Base-by-base conservation (phyloP, 2,797 vertebrate species). In the Bradypodion pumilum region DNA sequence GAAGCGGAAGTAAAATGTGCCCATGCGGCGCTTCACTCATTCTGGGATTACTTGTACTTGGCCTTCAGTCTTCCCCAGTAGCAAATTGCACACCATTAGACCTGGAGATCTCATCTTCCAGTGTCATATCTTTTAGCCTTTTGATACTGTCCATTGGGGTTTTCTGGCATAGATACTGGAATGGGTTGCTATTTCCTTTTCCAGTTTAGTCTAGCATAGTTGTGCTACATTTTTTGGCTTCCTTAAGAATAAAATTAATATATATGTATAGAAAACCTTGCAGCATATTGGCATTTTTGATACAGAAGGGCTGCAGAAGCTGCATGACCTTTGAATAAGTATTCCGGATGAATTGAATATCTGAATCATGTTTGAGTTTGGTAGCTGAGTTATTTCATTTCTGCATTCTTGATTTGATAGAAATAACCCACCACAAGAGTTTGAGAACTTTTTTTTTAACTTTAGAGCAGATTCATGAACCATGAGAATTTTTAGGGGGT, bases 401-500 rank as follows among this genome's bases (percentile, higher is more conserved):
- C 44, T 74, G n/a, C 15, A 72, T 9, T n/a, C 29, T 68, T 82
- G 29, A n/a, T 70, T 60, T 70, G 23, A 37, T 19, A 29, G 35
- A 77, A 40, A n/a, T 40, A 84, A 77, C 8, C 65, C 19, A 62
- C 73, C 65, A 7, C 56, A 65, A 32, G 15, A 7, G 1, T 82
- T 49, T 84, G 56, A 88, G 42, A 21, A 46, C 0, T 16, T 73
- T 15, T 49, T 66, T 62, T 78, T 27, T 85, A n/a, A n/a, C 44
- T 0, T 85, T 75, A 81, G 87, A 59, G 46, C 66, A 74, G 87
- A 40, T 62, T 37, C 1, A 7, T 46, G 84, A 29, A 44, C 46
- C 86, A 1, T 80, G 74, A 87, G 79, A 88, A 77, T 56, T 75
- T 63, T 2, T 25, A 80, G 78, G 83, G 5, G 74, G n/a, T n/a